These are phyloP conservation scores for Petrocephalus microphthalmus DNA, from an alignment of 2,113 vertebrate species.

Conservation along the genomic window DNA sequence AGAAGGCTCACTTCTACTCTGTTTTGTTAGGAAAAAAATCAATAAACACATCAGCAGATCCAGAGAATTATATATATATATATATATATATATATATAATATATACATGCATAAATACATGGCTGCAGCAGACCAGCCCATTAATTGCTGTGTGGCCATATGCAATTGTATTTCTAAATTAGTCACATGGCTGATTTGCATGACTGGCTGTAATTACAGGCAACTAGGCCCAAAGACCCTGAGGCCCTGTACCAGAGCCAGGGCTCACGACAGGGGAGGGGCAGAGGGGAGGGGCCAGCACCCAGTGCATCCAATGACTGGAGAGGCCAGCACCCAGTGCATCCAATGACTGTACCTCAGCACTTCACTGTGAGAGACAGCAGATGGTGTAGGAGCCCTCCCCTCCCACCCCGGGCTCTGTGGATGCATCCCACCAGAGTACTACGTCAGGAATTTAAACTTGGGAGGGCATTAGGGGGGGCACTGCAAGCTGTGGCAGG, in stretches of 20 bases:
- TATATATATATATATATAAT: neutral
- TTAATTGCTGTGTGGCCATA: neutral
- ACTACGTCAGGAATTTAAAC: constrained; percentile 1
- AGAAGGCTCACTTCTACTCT: neutral
- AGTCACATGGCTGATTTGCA: neutral
- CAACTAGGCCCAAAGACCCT: neutral
- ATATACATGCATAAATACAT: neutral
- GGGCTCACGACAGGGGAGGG: neutral
- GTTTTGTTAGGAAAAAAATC: neutral
- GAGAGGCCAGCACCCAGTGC: neutral
- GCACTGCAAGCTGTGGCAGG: neutral
- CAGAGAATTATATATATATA: neutral
- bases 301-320: neutral
- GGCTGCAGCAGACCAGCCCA: neutral
- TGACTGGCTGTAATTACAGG: neutral
- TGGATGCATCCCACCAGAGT: constrained; percentile 5
- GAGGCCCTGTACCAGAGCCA: neutral
- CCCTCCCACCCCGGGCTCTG: neutral
- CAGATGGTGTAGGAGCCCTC: constrained; percentile 8
- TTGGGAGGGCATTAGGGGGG: neutral
- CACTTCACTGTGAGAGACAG: constrained; percentile 10
- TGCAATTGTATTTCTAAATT: neutral
- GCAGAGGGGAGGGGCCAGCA: neutral
- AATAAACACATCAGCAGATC: neutral
- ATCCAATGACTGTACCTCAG: neutral